Percentiles rank a stretch among this genome's conserved stretches.
Evolutionary conservation across 2,888 invertebrate genomes (phyloP).

Genomic region (Tipula unca): DNA sequence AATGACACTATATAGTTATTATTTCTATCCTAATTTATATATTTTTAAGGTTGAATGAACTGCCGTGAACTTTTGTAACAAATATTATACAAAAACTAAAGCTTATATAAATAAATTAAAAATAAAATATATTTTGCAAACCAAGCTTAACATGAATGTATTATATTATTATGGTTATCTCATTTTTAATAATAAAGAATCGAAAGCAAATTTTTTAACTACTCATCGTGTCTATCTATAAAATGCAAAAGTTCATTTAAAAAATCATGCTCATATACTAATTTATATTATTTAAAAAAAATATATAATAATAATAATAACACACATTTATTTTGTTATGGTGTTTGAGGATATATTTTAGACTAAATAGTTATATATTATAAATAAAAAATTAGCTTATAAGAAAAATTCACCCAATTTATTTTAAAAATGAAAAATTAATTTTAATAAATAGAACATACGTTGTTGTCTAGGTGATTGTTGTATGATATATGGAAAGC

Average conservation of each 20-base stretch:
- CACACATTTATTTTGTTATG: neutral
- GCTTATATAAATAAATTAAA: neutral
- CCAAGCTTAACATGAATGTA: neutral
- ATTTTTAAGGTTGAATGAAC: neutral
- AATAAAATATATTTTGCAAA: neutral
- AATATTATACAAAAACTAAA: neutral
- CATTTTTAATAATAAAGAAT: neutral
- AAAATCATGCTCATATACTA: neutral
- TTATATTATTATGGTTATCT: neutral
- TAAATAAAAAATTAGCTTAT: neutral
- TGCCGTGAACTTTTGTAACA: neutral
- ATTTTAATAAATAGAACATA: constrained; percentile 4
- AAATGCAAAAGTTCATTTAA: neutral
- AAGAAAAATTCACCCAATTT: neutral
- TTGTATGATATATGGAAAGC: constrained; percentile 9
- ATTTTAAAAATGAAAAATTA: neutral
- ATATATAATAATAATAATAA: neutral
- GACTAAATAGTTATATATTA: neutral
- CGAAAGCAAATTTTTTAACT: neutral
- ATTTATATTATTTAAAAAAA: neutral
- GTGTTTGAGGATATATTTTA: neutral
- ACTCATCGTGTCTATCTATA: neutral
- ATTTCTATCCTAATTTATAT: neutral
- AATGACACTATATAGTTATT: too few species aligned
- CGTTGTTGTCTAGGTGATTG: constrained; percentile 14